phyloP scores from a whole-genome alignment of 2,113 vertebrate species.

The Apodemus sylvaticus region DNA sequence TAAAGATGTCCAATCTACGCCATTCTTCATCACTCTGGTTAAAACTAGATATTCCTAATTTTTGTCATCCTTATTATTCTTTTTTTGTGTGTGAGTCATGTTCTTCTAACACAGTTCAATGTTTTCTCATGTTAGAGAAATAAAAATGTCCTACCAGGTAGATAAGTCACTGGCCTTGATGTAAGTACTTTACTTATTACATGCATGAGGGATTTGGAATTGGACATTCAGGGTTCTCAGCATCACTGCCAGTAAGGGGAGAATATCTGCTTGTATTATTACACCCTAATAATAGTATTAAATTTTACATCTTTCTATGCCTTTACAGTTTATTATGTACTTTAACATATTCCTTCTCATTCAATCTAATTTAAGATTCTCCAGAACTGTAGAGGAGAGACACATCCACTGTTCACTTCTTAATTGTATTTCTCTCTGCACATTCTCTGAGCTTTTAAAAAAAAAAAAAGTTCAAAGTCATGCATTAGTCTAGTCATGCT shows the following conservation, averaged over 20 bases:
- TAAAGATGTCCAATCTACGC: neutral
- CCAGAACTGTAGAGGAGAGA: neutral
- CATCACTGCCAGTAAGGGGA: neutral
- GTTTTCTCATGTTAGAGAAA: neutral
- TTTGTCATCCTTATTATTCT: neutral
- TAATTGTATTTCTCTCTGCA: neutral
- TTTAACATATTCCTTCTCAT: neutral
- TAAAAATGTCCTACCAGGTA: neutral
- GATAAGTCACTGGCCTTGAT: neutral
- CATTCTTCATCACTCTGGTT: neutral
- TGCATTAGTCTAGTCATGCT: neutral
- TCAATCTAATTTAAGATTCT: neutral
- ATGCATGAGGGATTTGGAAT: neutral
- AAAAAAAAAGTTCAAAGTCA: neutral
- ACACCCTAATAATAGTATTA: neutral
- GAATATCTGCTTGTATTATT: neutral
- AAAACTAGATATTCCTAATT: neutral
- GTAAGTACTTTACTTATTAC: neutral
- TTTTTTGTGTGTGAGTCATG: neutral
- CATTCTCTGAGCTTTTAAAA: neutral
- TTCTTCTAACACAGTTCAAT: neutral
- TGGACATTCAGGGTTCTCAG: neutral
- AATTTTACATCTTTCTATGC: neutral
- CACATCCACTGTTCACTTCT: neutral
- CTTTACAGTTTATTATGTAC: neutral